phyloP scores from a whole-genome alignment of 2,888 invertebrate species.

The Heterodera filipjevi region DNA sequence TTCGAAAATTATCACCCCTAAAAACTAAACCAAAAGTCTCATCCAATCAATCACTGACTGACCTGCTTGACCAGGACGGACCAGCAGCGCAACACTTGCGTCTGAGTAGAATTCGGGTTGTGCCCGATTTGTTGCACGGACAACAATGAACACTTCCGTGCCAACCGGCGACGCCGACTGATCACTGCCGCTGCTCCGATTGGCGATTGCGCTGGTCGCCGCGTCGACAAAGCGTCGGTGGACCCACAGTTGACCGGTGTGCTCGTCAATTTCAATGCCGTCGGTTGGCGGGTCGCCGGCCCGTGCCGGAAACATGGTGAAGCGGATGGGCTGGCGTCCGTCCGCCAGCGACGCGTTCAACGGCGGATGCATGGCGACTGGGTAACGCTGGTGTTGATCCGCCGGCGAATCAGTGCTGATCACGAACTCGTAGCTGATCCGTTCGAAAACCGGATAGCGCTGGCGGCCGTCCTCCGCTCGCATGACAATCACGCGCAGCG shows the following conservation, averaged over 20 bases:
- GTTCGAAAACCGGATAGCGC: constrained; percentile 62
- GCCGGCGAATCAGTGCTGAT: background rate
- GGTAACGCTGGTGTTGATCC: background rate
- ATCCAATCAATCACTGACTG: too few relatives aligned
- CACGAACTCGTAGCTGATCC: constrained; percentile 56
- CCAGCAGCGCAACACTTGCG: constrained; percentile 33
- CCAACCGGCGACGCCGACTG: background rate
- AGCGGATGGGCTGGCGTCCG: constrained; percentile 14
- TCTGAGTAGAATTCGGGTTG: constrained; percentile 52
- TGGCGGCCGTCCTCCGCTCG: constrained; percentile 48
- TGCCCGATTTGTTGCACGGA: constrained; percentile 51
- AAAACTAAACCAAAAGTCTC: too few relatives aligned
- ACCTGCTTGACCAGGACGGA: background rate
- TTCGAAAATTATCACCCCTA: too few relatives aligned
- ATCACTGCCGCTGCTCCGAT: background rate
- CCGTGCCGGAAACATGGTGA: constrained; percentile 23
- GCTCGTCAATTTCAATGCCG: constrained; percentile 16
- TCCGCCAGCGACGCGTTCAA: constrained; percentile 23
- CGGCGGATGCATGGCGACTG: constrained; percentile 10
- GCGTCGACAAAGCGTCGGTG: constrained; percentile 11
- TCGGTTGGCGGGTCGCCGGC: constrained; percentile 19
- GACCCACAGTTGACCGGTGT: constrained; percentile 19
- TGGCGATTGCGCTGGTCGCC: background rate
- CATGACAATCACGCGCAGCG: constrained; percentile 58
- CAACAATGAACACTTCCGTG: constrained; percentile 48